Conservation (phyloP, 1,140 invertebrate genomes). For the Leptonema lineaticorne region DNA sequence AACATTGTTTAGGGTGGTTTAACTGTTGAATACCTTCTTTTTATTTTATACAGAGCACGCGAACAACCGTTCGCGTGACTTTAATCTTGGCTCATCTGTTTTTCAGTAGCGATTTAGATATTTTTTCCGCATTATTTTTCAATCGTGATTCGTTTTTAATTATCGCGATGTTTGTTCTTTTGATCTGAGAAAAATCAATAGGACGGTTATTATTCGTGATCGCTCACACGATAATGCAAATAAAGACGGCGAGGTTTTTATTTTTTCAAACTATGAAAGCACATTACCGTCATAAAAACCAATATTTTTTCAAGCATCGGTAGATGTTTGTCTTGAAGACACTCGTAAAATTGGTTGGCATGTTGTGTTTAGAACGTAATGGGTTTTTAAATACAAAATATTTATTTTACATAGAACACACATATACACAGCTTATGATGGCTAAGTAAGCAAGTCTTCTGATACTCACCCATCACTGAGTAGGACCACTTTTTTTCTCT, state of each 20-base stretch:
- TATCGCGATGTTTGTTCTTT: no score
- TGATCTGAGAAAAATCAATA: no score
- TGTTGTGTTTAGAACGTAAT: slow-evolving; percentile 18
- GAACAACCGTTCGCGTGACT: neutral
- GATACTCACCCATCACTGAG: neutral
- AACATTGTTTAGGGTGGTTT: neutral
- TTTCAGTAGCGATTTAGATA: neutral
- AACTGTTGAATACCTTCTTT: no score
- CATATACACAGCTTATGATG: slow-evolving; percentile 2
- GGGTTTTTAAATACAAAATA: slow-evolving; percentile 17
- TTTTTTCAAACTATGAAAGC: neutral
- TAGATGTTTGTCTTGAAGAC: neutral
- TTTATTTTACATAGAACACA: slow-evolving; percentile 10
- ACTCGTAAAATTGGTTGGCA: slow-evolving; percentile 12
- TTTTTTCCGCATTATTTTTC: neutral
- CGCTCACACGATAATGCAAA: neutral
- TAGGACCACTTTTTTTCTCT: neutral
- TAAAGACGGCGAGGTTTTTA: neutral
- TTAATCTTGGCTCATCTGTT: neutral
- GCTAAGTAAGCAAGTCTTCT: neutral
- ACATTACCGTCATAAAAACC: neutral
- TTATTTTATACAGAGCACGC: neutral
- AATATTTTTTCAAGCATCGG: slow-evolving; percentile 6
- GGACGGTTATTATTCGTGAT: neutral
- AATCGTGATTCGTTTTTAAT: no score